These are phyloP conservation scores for Dryobota labecula DNA, from an alignment of 2,888 invertebrate genomes.

Conservation along the genomic window DNA sequence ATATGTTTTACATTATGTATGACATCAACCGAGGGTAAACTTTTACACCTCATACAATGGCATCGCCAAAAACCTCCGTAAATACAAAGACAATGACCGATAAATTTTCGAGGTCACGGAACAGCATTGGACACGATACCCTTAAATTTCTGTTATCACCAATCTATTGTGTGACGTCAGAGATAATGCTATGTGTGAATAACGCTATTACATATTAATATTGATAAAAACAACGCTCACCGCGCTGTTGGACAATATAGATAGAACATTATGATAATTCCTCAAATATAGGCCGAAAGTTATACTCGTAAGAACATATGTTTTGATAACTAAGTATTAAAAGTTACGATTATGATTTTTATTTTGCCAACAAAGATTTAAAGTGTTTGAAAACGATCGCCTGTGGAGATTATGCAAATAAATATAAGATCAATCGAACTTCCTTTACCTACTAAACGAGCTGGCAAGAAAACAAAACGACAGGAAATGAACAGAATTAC, in stretches of 20 bases:
- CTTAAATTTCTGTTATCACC: conserved; percentile 77
- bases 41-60: conserved; percentile 46
- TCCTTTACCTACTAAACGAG: conserved; percentile 43
- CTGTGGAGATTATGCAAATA: conserved; percentile 37
- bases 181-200: conserved; percentile 70
- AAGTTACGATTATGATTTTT: conserved; percentile 13
- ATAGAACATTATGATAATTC: conserved; percentile 55
- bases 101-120: conserved; percentile 79
- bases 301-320: conserved; percentile 16
- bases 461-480: conserved; percentile 42
- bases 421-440: conserved; percentile 53
- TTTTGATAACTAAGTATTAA: conserved; percentile 27
- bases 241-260: conserved; percentile 34
- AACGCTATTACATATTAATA: conserved; percentile 65
- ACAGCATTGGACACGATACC: conserved; percentile 72
- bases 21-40: conserved; percentile 53
- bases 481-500: conserved; percentile 55
- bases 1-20: conserved; percentile 33
- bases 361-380: conserved; percentile 25
- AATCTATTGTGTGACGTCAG: conserved; percentile 75
- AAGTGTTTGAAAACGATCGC: conserved; percentile 40
- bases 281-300: conserved; percentile 20
- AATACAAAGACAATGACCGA: conserved; percentile 84
- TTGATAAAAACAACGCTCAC: conserved; percentile 59
- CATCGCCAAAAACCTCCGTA: conserved; percentile 76